Evolutionary conservation across 2,113 vertebrate genomes (phyloP).

Genomic region (Trachemys scripta): DNA sequence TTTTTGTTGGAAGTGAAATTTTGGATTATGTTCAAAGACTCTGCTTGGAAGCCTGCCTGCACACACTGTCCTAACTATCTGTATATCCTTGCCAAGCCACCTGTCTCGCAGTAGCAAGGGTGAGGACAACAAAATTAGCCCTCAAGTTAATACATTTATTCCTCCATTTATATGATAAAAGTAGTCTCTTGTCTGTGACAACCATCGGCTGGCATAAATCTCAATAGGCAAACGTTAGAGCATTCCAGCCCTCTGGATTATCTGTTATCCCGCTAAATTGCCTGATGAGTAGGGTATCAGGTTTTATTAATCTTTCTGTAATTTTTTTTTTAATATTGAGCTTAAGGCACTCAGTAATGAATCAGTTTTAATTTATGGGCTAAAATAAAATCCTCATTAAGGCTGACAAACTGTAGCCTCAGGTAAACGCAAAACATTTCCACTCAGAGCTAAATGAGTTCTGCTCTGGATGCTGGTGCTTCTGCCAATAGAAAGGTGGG

Average conservation of each 20-base stretch:
- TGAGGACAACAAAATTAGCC: neutral
- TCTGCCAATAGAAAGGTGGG: neutral
- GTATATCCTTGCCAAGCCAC: neutral
- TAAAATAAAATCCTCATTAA: constrained; percentile 74
- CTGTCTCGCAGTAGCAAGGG: neutral
- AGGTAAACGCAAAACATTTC: constrained; percentile 58
- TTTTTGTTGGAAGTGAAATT: constrained; percentile 36
- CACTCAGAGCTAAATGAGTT: constrained; percentile 42
- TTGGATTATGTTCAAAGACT: constrained; percentile 42
- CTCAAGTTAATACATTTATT: neutral
- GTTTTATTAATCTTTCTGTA: constrained; percentile 62
- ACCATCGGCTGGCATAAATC: neutral
- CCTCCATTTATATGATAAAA: neutral
- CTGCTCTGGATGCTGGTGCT: neutral
- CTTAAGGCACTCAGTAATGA: constrained; percentile 72
- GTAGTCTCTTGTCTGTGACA: neutral
- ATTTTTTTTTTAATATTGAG: constrained; percentile 55
- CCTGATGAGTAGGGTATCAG: neutral
- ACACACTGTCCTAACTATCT: neutral
- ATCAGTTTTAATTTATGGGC: constrained; percentile 72
- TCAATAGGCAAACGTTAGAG: neutral
- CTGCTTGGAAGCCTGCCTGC: constrained; percentile 15
- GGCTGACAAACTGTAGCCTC: constrained; percentile 62
- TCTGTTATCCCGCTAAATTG: constrained; percentile 43
- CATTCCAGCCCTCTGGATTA: constrained; percentile 18